These are phyloP conservation scores for Terebella lapidaria DNA, from an alignment of 2,888 invertebrate genomes.

Conservation along the genomic window DNA sequence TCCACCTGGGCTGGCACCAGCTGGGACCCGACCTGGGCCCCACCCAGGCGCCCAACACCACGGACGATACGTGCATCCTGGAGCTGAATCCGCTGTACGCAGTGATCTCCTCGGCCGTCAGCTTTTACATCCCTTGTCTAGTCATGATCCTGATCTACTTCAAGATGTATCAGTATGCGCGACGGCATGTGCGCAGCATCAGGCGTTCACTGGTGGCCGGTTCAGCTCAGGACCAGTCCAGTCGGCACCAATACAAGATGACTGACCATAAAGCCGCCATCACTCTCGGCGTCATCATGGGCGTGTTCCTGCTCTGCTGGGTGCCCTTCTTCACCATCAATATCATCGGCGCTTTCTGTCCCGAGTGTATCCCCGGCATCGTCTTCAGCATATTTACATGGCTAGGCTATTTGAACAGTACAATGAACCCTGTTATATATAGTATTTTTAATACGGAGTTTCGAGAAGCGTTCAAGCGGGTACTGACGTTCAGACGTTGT, in stretches of 20 bases:
- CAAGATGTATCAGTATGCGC: constrained; percentile 92
- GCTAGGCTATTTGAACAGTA: constrained; percentile 97
- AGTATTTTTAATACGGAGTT: constrained; percentile 99
- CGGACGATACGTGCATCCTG: constrained; percentile 66
- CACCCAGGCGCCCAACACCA: not conserved
- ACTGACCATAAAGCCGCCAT: constrained; percentile 97
- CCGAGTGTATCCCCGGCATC: constrained; percentile 85
- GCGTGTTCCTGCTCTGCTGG: constrained; percentile 96
- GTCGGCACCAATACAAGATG: constrained; percentile 51
- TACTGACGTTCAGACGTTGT: not conserved
- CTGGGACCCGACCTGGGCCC: not conserved
- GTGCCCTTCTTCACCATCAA: constrained; percentile 98
- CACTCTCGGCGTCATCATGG: constrained; percentile 97
- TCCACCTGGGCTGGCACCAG: constrained; percentile 85
- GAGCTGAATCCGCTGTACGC: constrained; percentile 94
- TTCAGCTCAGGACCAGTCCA: not conserved
- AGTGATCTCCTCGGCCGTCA: constrained; percentile 93
- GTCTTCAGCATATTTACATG: constrained; percentile 83
- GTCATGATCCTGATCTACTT: constrained; percentile 94
- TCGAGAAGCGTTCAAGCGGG: constrained; percentile 75
- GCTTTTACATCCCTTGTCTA: constrained; percentile 96
- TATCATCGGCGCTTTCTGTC: constrained; percentile 91
- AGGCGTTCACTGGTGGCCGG: constrained; percentile 49
- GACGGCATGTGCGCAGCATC: constrained; percentile 94
- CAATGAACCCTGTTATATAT: constrained; percentile 93